Base-by-base conservation (phyloP, 1,140 invertebrate genomes). In the Elymnias hypermnestra region DNA sequence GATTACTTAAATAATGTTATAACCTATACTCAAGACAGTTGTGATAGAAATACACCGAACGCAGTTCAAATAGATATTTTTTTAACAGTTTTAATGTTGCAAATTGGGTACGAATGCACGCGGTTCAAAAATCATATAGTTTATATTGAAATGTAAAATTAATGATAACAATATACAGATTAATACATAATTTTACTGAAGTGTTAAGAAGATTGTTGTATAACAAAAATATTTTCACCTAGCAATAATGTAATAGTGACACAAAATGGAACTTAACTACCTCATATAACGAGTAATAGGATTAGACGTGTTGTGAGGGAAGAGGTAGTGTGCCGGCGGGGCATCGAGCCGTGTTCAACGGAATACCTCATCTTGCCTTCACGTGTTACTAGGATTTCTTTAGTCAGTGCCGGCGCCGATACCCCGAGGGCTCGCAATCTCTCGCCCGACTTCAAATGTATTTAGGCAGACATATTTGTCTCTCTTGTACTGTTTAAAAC, bases 241-340 rank as follows among this genome's bases (percentile, higher is more conserved):
- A 82, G 72, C 65, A 83, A 73, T 79, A 81, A 72, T 66, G 46
- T 72, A 64, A 63, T 58, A 58, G 53, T 72, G 49, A 65, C 54
- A 70, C 53, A 73, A 69, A 72, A 70, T 56, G 77, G 52, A 82
- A 84, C 73, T 63, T 57, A 79, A 76, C 81, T 84, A 84, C 81
- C 81, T 84, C 81, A 84, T 69, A 53, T 76, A 74, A 72, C 63
- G 62, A 76, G 65, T 76, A 71, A 71, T 82, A 82, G 63, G 62
- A 54, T 74, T 77, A 74, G 57, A 58, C 49, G 63, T 61, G 63
- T 70, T 72, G 66, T 66, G 66, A 72, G 64, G 60, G 56, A 21
- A 48, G 41, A 38, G 35, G 36, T 29, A 44, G 62, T 17, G 33
- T 54, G 41, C 25, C 35, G 57, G 40, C 44, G 52, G 29, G 50